Evolutionary conservation across 2,888 invertebrate genomes (phyloP), one percentile per base, ranked within the genome.

Genomic region (Frankliniella fusca): DNA sequence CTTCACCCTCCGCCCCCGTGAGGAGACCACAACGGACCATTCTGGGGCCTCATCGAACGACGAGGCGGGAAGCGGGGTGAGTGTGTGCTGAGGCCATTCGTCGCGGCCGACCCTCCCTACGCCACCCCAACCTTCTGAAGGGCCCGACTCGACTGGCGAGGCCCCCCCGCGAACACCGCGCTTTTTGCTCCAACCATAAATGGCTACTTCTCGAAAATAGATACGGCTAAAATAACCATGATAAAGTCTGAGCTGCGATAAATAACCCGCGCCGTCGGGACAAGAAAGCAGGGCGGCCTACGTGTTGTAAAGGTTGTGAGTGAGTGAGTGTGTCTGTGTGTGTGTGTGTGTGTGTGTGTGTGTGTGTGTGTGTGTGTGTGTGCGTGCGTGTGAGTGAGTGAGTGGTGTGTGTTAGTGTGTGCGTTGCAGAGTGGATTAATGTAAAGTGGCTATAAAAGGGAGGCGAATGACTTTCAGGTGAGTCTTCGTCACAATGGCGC

Each of bases 381-480:
- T 5, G 38, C 5, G 38, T 38, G 38, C 5, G 38, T 38, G 38
- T 38, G 38, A 2, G 38, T 38, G 38, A 38, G 38, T 38, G 38
- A 3, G 38, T 38, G 38, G 38, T 38, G 38, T 38, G 38, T 5
- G 38, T 5, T 2, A 2, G 38, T 5, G 38, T 38, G 38, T 38
- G 38, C 5, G 38, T 38, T 5, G 38, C 38, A 5, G 38, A 38
- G 23, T 27, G 27, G 70, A 76, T 76, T 76, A 76, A 76, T 76
- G 70, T 76, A 76, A 76, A 76, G 70, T 76, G 70, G 27, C 70
- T 76, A 76, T 76, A 76, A 76, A 76, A 76, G 70, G 12, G 70
- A 20, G 54, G 54, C 38, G 38, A 38, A 38, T 38, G 38, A 38
- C 38, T 38, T 38, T n/a, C 61, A 61, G 61, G 61, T 61, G 15